Evolutionary conservation across 1,140 invertebrate genomes (phyloP).

Genomic region (Physella acuta): DNA sequence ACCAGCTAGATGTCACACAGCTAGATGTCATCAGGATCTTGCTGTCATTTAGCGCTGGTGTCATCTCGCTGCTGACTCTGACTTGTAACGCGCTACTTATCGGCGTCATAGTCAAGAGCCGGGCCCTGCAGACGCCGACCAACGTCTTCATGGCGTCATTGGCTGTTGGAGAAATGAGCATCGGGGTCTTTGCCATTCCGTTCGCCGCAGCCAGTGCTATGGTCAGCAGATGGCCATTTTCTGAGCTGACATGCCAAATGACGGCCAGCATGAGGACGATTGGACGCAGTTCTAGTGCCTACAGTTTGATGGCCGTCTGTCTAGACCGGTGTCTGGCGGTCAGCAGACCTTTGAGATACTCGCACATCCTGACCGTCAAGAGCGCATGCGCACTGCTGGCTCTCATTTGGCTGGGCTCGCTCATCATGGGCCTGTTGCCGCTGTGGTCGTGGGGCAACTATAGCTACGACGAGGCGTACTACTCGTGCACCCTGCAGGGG

Average conservation of each 20-base stretch:
- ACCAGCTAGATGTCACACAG: neutral
- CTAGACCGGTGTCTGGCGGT: constrained; percentile 34
- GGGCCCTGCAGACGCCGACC: constrained; percentile 32
- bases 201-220: constrained; percentile 22
- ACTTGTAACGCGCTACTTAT: constrained; percentile 29
- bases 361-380: constrained; percentile 20
- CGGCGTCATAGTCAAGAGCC: constrained; percentile 27
- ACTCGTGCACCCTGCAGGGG: constrained; percentile 10
- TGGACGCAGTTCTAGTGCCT: constrained; percentile 23
- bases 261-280: constrained; percentile 25
- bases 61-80: constrained; percentile 25
- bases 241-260: constrained; percentile 12
- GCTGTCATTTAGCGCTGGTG: constrained; percentile 16
- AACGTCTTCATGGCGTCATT: constrained; percentile 35
- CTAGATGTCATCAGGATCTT: neutral
- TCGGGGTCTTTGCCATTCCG: constrained; percentile 27
- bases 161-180: constrained; percentile 26
- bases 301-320: constrained; percentile 31
- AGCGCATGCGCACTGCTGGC: constrained; percentile 11
- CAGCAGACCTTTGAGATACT: constrained; percentile 33
- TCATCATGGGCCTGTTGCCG: constrained; percentile 24
- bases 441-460: constrained; percentile 15
- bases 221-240: constrained; percentile 21
- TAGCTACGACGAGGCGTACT: constrained; percentile 14
- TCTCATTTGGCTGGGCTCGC: constrained; percentile 24